phyloP scores from a whole-genome alignment of 2,113 vertebrate species.

The Eidolon helvum region DNA sequence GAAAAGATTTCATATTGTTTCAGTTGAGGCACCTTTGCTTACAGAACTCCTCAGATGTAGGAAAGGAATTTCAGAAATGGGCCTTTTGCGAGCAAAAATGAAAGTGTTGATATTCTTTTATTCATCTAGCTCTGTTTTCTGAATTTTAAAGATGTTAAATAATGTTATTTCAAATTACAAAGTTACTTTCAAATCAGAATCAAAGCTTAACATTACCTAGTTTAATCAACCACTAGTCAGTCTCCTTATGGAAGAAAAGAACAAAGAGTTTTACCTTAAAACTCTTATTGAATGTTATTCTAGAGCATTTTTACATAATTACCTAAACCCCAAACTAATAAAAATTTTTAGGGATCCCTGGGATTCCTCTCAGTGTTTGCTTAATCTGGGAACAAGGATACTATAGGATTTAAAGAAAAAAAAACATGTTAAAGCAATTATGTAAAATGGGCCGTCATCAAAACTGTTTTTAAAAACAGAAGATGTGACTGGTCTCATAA shows the following conservation, averaged over 20 bases:
- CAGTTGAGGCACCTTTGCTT: not conserved
- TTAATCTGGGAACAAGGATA: not conserved
- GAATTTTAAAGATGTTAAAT: constrained; percentile 29
- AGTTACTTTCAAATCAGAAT: not conserved
- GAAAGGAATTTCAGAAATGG: not conserved
- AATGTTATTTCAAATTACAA: not conserved
- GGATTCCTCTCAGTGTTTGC: not conserved
- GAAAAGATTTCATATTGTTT: not conserved
- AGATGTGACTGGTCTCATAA: constrained; percentile 30
- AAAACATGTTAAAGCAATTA: not conserved
- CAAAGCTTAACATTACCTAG: not conserved
- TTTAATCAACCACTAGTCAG: not conserved
- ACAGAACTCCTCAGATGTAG: not conserved
- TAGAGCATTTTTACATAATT: not conserved
- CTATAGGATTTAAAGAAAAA: not conserved
- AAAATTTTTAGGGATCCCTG: not conserved
- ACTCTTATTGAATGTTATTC: not conserved
- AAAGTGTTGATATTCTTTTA: not conserved
- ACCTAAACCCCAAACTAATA: not conserved
- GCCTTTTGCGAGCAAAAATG: not conserved
- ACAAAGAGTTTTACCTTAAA: not conserved
- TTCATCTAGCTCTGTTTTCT: not conserved
- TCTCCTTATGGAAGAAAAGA: not conserved
- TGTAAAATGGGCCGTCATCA: not conserved
- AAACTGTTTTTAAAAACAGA: constrained; percentile 9